phyloP scores from a whole-genome alignment of 2,113 vertebrate species.

The Caracal caracal region DNA sequence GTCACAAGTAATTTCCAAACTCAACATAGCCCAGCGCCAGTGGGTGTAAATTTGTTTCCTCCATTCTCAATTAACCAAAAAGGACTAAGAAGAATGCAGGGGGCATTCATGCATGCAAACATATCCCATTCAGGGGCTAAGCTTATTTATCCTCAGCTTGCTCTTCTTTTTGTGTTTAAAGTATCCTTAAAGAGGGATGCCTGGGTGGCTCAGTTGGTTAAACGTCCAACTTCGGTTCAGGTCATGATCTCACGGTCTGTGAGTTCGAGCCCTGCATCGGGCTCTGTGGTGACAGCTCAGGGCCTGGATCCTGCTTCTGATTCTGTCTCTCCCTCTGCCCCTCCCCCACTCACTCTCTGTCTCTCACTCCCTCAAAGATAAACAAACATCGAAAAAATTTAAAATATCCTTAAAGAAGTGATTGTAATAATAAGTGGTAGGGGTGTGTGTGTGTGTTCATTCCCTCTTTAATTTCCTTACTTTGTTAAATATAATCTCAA shows the following conservation, averaged over 20 bases:
- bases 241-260: too few species aligned
- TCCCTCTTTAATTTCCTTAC: neutral
- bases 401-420: neutral
- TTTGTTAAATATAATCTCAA: constrained; percentile 24
- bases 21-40: neutral
- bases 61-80: constrained; percentile 23
- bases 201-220: too few species aligned
- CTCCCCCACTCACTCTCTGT: too few species aligned
- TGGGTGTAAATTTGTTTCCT: constrained; percentile 47
- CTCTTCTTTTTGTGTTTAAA: constrained; percentile 19
- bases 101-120: neutral
- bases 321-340: too few species aligned
- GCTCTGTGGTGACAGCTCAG: too few species aligned
- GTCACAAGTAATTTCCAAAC: constrained; percentile 25
- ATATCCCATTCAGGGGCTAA: neutral
- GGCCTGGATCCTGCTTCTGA: too few species aligned
- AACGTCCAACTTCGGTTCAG: too few species aligned
- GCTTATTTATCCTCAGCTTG: neutral
- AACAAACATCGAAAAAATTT: neutral
- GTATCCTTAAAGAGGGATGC: neutral
- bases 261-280: too few species aligned
- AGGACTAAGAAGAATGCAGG: constrained; percentile 21
- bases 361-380: too few species aligned
- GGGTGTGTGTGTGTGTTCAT: neutral
- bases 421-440: neutral